These are phyloP conservation scores for Heteractis magnifica DNA, from an alignment of 92 coral and sea anemone species.

Conservation along the genomic window DNA sequence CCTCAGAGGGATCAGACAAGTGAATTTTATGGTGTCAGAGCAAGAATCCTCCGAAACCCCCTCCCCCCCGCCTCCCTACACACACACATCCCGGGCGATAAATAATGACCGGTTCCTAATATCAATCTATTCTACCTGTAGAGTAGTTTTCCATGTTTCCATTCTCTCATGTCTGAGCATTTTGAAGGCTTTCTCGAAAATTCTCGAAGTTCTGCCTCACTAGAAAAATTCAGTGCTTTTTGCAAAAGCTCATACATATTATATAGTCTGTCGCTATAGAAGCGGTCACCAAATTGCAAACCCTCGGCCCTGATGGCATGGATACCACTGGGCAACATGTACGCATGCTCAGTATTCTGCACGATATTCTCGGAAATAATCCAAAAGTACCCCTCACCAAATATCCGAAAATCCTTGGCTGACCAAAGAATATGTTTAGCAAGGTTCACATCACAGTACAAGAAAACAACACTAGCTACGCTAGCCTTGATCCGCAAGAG, in stretches of 20 bases:
- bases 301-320: slow-evolving; percentile 54
- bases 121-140: slow-evolving; percentile 15
- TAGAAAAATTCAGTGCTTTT: slow-evolving; percentile 36
- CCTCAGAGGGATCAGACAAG: no score
- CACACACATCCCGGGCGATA: no score
- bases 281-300: slow-evolving; percentile 10
- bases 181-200: slow-evolving; percentile 30
- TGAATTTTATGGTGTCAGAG: no score
- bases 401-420: slow-evolving; percentile 70
- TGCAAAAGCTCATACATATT: slow-evolving; percentile 47
- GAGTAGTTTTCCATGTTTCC: slow-evolving; percentile 16
- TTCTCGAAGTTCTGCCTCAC: slow-evolving; percentile 16
- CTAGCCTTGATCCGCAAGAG: slow-evolving; percentile 65
- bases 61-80: no score
- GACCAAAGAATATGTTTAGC: slow-evolving; percentile 67
- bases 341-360: slow-evolving; percentile 22
- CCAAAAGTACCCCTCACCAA: slow-evolving; percentile 66
- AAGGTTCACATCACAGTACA: slow-evolving; percentile 50
- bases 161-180: slow-evolving; percentile 43
- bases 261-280: slow-evolving; percentile 40
- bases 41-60: no score
- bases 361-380: slow-evolving; percentile 66
- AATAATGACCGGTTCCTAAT: no score
- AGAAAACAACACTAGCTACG: slow-evolving; percentile 47
- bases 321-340: slow-evolving; percentile 66